phyloP scores from a whole-genome alignment of 2,797 vertebrate species.

The Iguana delicatissima region DNA sequence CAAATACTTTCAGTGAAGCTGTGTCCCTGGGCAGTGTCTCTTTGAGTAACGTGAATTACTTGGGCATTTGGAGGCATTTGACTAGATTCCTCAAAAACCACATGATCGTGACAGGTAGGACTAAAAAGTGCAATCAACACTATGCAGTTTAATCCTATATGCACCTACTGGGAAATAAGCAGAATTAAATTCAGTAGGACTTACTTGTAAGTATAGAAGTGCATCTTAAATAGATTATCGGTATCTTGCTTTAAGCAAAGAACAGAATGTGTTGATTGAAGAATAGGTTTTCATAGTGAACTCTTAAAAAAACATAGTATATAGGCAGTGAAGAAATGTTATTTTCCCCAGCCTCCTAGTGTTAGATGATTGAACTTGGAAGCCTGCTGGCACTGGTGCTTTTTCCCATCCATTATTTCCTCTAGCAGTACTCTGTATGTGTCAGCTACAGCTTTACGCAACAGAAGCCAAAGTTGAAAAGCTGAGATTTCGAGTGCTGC shows the following conservation, averaged over 20 bases:
- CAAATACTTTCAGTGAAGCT: neutral
- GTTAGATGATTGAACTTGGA: slow-evolving; percentile 25
- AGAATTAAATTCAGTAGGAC: neutral
- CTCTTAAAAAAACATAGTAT: neutral
- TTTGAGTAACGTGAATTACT: neutral
- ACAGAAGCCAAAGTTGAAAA: neutral
- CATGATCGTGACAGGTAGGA: neutral
- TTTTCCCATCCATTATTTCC: slow-evolving; percentile 51
- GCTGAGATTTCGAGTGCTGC: slow-evolving; percentile 11
- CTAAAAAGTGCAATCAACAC: neutral
- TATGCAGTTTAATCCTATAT: neutral
- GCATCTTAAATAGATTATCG: neutral
- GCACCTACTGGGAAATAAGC: neutral
- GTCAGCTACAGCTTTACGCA: slow-evolving; percentile 53
- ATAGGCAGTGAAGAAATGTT: neutral
- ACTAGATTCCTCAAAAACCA: neutral
- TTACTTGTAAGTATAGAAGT: neutral
- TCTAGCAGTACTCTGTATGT: slow-evolving; percentile 32
- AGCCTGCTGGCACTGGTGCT: neutral
- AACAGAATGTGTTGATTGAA: neutral
- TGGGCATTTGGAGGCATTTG: neutral
- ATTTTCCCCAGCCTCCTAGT: neutral
- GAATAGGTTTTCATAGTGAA: neutral
- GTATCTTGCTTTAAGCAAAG: neutral
- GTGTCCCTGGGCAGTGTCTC: neutral